Conservation (phyloP, 2,888 invertebrate genomes). For the Zygogramma bicolorata region DNA sequence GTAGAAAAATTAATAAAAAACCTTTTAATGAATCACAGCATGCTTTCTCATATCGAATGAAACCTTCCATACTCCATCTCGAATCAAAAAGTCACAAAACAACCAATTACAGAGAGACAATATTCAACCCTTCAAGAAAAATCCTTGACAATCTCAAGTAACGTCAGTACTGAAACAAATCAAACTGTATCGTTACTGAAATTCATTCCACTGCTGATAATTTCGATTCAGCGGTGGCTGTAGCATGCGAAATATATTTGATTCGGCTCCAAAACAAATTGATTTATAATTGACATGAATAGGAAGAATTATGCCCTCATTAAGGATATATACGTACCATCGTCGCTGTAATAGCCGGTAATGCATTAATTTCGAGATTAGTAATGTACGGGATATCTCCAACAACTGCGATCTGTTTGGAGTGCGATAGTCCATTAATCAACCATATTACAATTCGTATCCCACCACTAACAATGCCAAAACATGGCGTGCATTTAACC, state of each 20-base stretch:
- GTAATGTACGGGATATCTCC: conserved; percentile 44
- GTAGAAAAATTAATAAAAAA: too few species aligned
- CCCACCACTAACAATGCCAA: conserved; percentile 46
- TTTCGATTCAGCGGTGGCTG: background rate
- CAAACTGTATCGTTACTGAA: too few species aligned
- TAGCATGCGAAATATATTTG: background rate
- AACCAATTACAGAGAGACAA: too few species aligned
- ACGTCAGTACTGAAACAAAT: too few species aligned
- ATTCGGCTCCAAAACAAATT: background rate
- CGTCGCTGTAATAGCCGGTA: conserved; percentile 40
- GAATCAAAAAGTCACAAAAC: too few species aligned
- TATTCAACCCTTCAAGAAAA: too few species aligned
- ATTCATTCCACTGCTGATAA: background rate
- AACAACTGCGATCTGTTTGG: conserved; percentile 44
- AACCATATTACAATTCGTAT: conserved; percentile 47
- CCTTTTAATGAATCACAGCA: too few species aligned
- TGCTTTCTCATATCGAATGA: too few species aligned
- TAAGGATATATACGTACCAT: conserved; percentile 41
- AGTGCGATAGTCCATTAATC: conserved; percentile 48
- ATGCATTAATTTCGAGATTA: conserved; percentile 48
- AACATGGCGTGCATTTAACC: conserved; percentile 41
- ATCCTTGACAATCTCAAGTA: too few species aligned
- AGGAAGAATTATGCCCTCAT: conserved; percentile 35
- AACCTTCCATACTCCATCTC: too few species aligned
- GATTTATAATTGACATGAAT: conserved; percentile 13